Conservation (phyloP, 2,113 vertebrate genomes). For the Spea multiplicata region DNA sequence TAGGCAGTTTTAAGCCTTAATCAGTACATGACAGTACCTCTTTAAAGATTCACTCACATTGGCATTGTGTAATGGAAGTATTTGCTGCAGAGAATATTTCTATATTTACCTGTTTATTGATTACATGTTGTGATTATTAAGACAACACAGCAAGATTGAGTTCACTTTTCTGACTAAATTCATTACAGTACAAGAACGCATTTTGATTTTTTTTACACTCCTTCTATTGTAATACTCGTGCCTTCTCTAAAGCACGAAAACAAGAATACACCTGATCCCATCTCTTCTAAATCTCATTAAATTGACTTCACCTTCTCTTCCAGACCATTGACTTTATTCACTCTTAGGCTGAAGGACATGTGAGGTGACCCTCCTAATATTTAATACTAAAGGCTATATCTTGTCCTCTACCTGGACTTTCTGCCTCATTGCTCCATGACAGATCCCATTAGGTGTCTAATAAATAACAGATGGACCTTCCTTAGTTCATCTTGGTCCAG, state of each 20-base stretch:
- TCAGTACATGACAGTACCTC: too few relatives aligned
- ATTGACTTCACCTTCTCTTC: neutral
- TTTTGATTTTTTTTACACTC: neutral
- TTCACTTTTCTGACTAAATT: neutral
- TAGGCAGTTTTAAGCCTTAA: too few relatives aligned
- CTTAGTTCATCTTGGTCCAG: slow-evolving; percentile 14
- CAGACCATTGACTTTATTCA: slow-evolving; percentile 17
- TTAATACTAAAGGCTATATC: slow-evolving; percentile 37
- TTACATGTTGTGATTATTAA: neutral
- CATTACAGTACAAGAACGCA: neutral
- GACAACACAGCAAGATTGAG: neutral
- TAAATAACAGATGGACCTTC: slow-evolving; percentile 46
- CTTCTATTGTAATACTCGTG: neutral
- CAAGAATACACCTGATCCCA: neutral
- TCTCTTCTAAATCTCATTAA: slow-evolving; percentile 29
- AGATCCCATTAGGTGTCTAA: slow-evolving; percentile 46
- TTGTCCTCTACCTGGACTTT: slow-evolving; percentile 47
- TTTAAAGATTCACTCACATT: too few relatives aligned
- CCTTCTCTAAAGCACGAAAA: neutral
- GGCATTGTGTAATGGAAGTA: too few relatives aligned
- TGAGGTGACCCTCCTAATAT: slow-evolving; percentile 45
- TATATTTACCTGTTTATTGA: neutral
- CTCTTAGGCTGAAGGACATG: slow-evolving; percentile 31
- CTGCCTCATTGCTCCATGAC: slow-evolving; percentile 43
- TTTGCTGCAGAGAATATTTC: neutral